These are phyloP conservation scores for Euplagia quadripunctaria DNA, from an alignment of 2,888 invertebrate genomes.

Conservation along the genomic window DNA sequence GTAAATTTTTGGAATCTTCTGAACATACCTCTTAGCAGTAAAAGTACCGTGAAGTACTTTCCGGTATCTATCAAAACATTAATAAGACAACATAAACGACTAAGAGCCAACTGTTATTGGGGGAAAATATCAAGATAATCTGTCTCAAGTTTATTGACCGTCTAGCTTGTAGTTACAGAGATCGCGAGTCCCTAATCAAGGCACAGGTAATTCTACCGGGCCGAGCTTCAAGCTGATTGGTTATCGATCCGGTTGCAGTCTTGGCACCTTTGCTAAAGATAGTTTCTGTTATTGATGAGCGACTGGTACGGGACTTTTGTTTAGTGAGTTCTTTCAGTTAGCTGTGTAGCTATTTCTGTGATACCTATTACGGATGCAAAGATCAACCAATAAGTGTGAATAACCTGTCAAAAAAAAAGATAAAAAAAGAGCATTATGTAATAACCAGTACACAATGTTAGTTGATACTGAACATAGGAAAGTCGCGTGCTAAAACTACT, in stretches of 20 bases:
- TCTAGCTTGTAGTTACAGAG: conserved; percentile 59
- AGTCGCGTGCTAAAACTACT: too few relatives aligned
- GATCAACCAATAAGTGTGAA: not conserved
- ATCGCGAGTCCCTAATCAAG: conserved; percentile 78
- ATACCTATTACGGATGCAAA: not conserved
- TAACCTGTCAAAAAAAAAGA: not conserved
- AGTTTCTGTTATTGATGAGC: conserved; percentile 63
- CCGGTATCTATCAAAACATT: not conserved
- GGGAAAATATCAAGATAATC: conserved; percentile 24
- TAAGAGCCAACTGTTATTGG: not conserved
- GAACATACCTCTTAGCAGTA: not conserved
- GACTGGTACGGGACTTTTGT: conserved; percentile 29
- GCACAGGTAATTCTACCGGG: conserved; percentile 72
- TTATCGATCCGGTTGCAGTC: conserved; percentile 77
- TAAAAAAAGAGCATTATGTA: not conserved
- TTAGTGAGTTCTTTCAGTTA: not conserved
- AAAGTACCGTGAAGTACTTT: not conserved
- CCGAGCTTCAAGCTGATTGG: conserved; percentile 71
- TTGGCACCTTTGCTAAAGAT: conserved; percentile 60
- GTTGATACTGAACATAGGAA: too few relatives aligned
- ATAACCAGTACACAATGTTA: too few relatives aligned
- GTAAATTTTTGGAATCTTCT: too few relatives aligned
- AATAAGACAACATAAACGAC: conserved; percentile 5
- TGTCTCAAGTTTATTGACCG: conserved; percentile 59
- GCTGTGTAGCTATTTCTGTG: not conserved